Evolutionary conservation across 2,113 vertebrate genomes (phyloP).

Genomic region (Apistogramma diplotaenia): DNA sequence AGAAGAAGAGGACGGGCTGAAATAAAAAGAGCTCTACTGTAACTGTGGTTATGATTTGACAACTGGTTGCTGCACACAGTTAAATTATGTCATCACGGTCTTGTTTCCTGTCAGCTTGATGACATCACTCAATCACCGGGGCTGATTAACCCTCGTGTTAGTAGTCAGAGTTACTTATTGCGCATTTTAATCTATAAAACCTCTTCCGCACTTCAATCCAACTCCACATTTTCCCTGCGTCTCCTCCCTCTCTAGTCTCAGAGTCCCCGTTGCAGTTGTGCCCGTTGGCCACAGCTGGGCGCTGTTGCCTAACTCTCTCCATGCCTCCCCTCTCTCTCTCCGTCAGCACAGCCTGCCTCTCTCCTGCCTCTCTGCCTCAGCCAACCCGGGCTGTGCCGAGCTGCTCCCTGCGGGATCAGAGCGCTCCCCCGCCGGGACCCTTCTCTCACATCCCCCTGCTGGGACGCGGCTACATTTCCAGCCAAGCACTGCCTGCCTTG

Average conservation of each 20-base stretch:
- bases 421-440: constrained; percentile 99
- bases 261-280: constrained; percentile 81
- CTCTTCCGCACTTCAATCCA: constrained; percentile 26
- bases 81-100: background rate
- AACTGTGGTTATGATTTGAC: background rate
- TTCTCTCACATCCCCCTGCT: constrained; percentile 99
- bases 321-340: constrained; percentile 41
- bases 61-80: too few relatives aligned
- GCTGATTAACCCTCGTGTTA: background rate
- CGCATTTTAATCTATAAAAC: background rate
- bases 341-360: constrained; percentile 66
- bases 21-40: background rate
- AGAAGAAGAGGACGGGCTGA: background rate
- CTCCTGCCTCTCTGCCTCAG: constrained; percentile 77
- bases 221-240: constrained; percentile 71
- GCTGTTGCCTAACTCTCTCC: constrained; percentile 84
- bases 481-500: constrained; percentile 91
- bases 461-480: constrained; percentile 99
- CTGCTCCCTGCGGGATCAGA: constrained; percentile 99
- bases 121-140: background rate
- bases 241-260: constrained; percentile 44
- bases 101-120: background rate
- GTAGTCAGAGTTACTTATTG: background rate
- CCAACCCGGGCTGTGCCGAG: constrained; percentile 97
- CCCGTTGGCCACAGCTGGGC: constrained; percentile 88